Base-by-base conservation (phyloP, 37 sponge, comb jelly and placozoan species). In the Ephydatia muelleri region DNA sequence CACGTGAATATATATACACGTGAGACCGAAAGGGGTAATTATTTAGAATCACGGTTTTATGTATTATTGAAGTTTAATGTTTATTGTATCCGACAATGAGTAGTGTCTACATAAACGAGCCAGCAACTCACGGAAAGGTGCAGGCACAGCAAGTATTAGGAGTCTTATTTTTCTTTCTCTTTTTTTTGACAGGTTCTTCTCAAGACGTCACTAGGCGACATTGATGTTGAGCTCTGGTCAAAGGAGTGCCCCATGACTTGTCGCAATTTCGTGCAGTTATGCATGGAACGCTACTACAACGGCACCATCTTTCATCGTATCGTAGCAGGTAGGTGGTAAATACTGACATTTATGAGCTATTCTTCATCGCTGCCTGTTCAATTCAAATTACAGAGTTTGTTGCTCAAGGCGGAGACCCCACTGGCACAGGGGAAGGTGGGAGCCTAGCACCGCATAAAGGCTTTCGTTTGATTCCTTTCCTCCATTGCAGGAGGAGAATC, bases 211-310 rank as follows among this genome's bases (percentile, higher is more conserved):
- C 83, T 91, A 8, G 99, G 99, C 0, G 99, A 98, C 8, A 64
- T 98, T 65, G 99, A 98, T 70, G 82, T 98, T 0, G 99, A 98
- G 86, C 81, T 98, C 47, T 98, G 99, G 99, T 88, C 95, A 32
- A 96, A 96, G 67, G 99, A 98, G 84, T 81, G 97, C 11, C 99
- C 99, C n/a, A 72, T 97, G 78, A 95, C 99, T 12, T 98, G 99
- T 72, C 78, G 99, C 49, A 98, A 98, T 92, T 98, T 98, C 79
- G 88, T 98, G 3, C 99, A 98, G 88, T 88, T 98, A 78, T 98
- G 99, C 67, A 73, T 96, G 83, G 99, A 98, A 47, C 89, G 97
- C 29, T 98, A 98, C 85, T 98, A 98, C 74, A 85, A 96, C 65
- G 90, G 81, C 22, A 92, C 90, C 23, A 91, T 96, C 11, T 98